Conservation (phyloP, 2,888 invertebrate species). For the Diachrysia chrysitis region DNA sequence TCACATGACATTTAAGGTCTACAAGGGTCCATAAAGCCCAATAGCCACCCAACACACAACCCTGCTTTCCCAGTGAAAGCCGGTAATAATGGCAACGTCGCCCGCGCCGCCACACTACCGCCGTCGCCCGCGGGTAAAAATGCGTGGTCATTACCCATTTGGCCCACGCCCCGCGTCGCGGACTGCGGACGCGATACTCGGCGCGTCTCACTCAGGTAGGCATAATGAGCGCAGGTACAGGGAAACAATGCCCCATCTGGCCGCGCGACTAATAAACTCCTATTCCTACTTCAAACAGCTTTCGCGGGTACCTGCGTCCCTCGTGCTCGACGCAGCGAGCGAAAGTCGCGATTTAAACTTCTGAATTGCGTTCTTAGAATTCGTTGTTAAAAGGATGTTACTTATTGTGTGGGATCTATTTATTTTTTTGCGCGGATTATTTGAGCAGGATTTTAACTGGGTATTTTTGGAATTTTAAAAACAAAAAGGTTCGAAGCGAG, state of each 20-base stretch:
- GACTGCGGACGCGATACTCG: conserved; percentile 47
- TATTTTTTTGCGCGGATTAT: conserved; percentile 6
- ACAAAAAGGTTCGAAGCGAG: not conserved
- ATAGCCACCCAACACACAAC: conserved; percentile 13
- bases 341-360: conserved; percentile 6
- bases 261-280: conserved; percentile 46
- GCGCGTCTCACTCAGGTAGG: conserved; percentile 61
- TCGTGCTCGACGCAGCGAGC: conserved; percentile 1
- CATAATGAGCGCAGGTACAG: conserved; percentile 73
- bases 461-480: not conserved
- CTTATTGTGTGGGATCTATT: conserved; percentile 11
- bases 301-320: conserved; percentile 39
- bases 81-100: conserved; percentile 46
- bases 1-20: not conserved
- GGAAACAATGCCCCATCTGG: conserved; percentile 55
- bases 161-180: conserved; percentile 14
- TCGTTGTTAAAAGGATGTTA: conserved; percentile 12
- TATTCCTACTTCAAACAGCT: conserved; percentile 46
- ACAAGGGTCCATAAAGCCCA: not conserved
- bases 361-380: conserved; percentile 12
- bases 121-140: not conserved
- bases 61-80: conserved; percentile 3
- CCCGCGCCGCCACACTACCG: conserved; percentile 12
- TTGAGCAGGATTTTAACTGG: not conserved
- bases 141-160: conserved; percentile 4